Evolutionary conservation across 1,140 invertebrate genomes (phyloP), one percentile per base, ranked within the genome.

Genomic region (Homalodisca vitripennis): DNA sequence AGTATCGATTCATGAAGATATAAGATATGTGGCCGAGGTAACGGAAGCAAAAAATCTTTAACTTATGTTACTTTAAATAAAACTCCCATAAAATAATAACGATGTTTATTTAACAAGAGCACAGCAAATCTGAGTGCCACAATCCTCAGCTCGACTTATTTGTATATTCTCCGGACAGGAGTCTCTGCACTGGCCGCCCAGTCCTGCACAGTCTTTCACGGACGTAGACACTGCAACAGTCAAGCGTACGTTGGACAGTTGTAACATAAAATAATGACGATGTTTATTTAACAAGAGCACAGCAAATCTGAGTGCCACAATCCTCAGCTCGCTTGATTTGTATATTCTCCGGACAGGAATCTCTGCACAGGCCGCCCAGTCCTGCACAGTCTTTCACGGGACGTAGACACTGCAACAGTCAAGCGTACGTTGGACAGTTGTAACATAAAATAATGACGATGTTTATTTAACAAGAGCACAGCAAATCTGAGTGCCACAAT

Each of bases 351-450:
- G 67, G 57, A 41, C 67, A 62, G 26, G 32, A 14, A 27, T 68
- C 46, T 20, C 67, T 55, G 32, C 67, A 68, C 1, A 68, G 13
- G 14, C 67, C 67, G 10, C 67, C 67, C 27, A 47, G 67, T 27
- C 29, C 55, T 31, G 27, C 22, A 53, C 67, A 68, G 6, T 22
- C 22, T 20, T 53, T 60, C 17, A 53, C 67, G 48, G n/a, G n/a
- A n/a, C n/a, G n/a, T n/a, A n/a, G n/a, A n/a, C n/a, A n/a, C n/a
- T n/a, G n/a, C n/a, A n/a, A n/a, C n/a, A n/a, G n/a, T n/a, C n/a
- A n/a, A n/a, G n/a, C n/a, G n/a, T n/a, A n/a, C n/a, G n/a, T n/a
- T n/a, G n/a, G n/a, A n/a, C n/a, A n/a, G n/a, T n/a, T n/a, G n/a
- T n/a, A n/a, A n/a, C n/a, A n/a, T n/a, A n/a, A n/a, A n/a, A n/a